Evolutionary conservation across 2,888 invertebrate species (phyloP), one percentile per base, ranked within the genome.

Genomic region (Theodoxus fluviatilis): DNA sequence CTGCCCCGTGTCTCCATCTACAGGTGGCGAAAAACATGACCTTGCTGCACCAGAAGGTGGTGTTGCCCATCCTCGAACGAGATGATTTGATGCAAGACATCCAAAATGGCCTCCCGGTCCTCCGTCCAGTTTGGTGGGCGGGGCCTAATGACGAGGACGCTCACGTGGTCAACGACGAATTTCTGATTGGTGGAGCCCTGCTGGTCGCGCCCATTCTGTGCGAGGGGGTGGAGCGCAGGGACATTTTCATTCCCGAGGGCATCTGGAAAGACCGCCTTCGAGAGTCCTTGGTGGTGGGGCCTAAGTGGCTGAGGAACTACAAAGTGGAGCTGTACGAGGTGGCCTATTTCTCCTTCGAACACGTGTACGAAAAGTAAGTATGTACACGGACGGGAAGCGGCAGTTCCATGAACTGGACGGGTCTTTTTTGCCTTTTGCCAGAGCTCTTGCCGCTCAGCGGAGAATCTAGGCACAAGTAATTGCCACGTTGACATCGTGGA

Each of bases 231-330:
- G 75, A 69, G 0, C 67, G 70, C 35, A 71, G 83, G 49, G 71
- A 79, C 43, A 78, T 84, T 18, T 83, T 81, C 69, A 72, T 84
- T 9, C 84, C 84, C 6, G 67, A 67, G 22, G 84, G 83, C 2
- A 73, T 94, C 0, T 97, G 97, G 97, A 93, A 92, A 82, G 95
- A 96, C 83, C 74, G 72, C 25, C 47, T 70, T 15, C 75, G 78
- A 28, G 71, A 73, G 2, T 74, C 70, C 3, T 71, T 76, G 6
- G 72, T 78, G 7, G 59, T 73, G 2, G 80, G 80, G n/a, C 78
- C 79, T 15, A 75, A 69, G 37, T 71, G 72, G 73, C 40, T 80
- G 7, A 59, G 38, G 12, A 61, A 70, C 7, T 78, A 79, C 55
- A 71, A 69, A 35, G 76, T 74, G 2, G 33, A 38, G 12, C 70